These are phyloP conservation scores for Muraenolepis orangiensis DNA, from an alignment of 2,797 vertebrate species.

Conservation along the genomic window DNA sequence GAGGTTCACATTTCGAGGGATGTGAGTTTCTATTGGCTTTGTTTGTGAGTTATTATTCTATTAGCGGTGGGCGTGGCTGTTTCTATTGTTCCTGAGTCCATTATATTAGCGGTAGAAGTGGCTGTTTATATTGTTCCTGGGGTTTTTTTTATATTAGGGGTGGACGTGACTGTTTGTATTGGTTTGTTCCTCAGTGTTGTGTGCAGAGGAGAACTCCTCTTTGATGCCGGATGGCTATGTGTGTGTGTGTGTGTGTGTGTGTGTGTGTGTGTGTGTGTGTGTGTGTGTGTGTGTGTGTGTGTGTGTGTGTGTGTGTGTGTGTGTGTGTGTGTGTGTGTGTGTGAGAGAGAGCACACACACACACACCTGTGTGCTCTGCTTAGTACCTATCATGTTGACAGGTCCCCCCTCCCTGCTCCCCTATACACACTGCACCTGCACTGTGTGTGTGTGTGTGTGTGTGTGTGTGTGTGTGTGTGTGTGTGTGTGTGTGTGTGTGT, in stretches of 20 bases:
- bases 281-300: neutral
- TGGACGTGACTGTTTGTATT: neutral
- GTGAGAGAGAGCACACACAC: neutral
- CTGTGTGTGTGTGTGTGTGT: neutral
- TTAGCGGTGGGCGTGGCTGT: too few relatives aligned
- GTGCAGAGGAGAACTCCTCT: slow-evolving; percentile 13
- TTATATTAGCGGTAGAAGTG: too few relatives aligned
- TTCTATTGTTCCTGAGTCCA: too few relatives aligned
- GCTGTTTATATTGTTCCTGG: too few relatives aligned
- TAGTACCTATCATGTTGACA: neutral
- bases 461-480: neutral
- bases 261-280: neutral
- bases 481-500: neutral
- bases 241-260: neutral
- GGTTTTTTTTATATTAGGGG: neutral
- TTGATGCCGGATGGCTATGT: slow-evolving; percentile 34
- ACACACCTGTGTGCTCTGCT: neutral
- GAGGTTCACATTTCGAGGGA: too few relatives aligned
- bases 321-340: neutral
- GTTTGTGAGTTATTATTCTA: too few relatives aligned
- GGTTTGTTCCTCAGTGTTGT: neutral
- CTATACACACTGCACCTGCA: neutral
- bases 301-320: neutral
- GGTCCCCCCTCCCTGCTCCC: neutral
- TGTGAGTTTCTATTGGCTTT: too few relatives aligned